Base-by-base conservation (phyloP, 1,140 invertebrate genomes). In the Magallana angulata region DNA sequence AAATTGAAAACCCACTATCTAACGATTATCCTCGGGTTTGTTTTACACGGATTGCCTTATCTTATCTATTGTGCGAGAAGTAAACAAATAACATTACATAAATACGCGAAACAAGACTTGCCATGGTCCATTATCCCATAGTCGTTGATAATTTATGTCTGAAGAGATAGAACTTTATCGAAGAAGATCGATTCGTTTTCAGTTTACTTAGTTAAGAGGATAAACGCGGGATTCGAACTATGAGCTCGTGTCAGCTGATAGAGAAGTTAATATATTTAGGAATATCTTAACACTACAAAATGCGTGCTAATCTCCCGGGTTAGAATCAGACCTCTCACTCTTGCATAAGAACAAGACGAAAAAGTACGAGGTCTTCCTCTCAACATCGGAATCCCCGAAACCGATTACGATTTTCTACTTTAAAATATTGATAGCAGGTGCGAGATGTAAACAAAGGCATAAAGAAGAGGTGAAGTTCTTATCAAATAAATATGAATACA, bases 401-500 rank as follows among this genome's bases (percentile, higher is more conserved):
- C 30, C 76, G 59, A 87, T 87, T 87, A 82, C 58, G 80, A 59
- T 84, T 48, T 84, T 62, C 82, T 59, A 58, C 58, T 59, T 59
- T 82, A 48, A 82, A 82, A 56, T 82, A 82, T 82, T 82, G 81
- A 87, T 87, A 80, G 85, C 88, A 89, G 88, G 88, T 89, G 88
- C 85, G 85, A 89, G 86, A 68, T 48, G 88, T 87, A 89, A 89
- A 89, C 88, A 89, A 80, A 57, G 60, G 64, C 76, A 89, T 83
- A 89, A 89, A 87, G 64, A 76, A 85, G 85, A 85, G 82, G 85
- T 87, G 88, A 87, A 36, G 71, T 82, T 82, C 85, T 87, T 89
- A 87, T 89, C 85, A 85, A 82, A 87, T 87, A 87, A 87, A 89
- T 89, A 87, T 84, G 71, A 87, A 88, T 87, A 82, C 76, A 87